Evolutionary conservation across 1,140 invertebrate genomes (phyloP).

Genomic region (Seison nebaliae): DNA sequence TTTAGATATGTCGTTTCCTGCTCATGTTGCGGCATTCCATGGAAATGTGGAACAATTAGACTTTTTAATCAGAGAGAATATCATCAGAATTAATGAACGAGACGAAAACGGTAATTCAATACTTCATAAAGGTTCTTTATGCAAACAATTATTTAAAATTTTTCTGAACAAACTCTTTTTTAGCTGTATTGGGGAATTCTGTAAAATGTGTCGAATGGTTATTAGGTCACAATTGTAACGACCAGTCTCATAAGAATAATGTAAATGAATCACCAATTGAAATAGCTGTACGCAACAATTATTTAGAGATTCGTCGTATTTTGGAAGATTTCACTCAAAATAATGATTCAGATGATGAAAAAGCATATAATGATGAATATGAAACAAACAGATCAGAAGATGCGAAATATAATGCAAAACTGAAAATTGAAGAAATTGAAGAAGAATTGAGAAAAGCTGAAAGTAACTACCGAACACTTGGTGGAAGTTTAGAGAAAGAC

Average conservation of each 20-base stretch:
- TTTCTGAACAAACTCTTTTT: conserved; percentile 27
- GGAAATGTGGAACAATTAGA: conserved; percentile 26
- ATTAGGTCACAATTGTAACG: conserved; percentile 24
- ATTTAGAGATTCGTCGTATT: conserved; percentile 9
- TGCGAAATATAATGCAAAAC: conserved; percentile 18
- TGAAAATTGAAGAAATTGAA: conserved; percentile 24
- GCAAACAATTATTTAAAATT: conserved; percentile 15
- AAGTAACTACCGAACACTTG: conserved; percentile 27
- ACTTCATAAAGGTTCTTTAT: conserved; percentile 25
- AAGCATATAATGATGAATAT: background rate
- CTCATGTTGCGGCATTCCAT: conserved; percentile 26
- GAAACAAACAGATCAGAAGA: conserved; percentile 4
- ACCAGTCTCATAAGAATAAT: conserved; percentile 23
- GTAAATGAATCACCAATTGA: conserved; percentile 23
- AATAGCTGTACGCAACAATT: conserved; percentile 15
- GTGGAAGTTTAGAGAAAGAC: conserved; percentile 22
- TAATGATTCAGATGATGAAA: conserved; percentile 7
- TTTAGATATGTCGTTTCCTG: conserved; percentile 27
- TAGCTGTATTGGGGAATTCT: conserved; percentile 26
- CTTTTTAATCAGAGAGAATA: conserved; percentile 27
- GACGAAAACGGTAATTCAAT: conserved; percentile 26
- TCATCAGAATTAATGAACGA: conserved; percentile 28
- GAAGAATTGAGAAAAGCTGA: conserved; percentile 24
- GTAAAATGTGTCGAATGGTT: conserved; percentile 27
- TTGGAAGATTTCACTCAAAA: background rate